A percentile compares a stretch with the other conserved stretches of the same genome.
Evolutionary conservation across 2,888 invertebrate species (phyloP).

Genomic region (Lacanobia wlatinum): DNA sequence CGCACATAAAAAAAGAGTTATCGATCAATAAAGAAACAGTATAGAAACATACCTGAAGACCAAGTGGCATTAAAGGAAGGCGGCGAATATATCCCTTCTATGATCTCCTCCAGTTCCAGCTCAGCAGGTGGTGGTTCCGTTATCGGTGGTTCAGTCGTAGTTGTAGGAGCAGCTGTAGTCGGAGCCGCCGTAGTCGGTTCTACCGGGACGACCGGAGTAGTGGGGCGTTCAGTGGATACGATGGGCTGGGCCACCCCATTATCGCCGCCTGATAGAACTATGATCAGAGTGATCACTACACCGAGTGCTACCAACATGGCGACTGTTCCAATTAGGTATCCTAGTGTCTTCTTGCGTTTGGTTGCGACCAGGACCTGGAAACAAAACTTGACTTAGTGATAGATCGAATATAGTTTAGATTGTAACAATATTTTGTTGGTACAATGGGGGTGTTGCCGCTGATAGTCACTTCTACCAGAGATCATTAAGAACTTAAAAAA

Average conservation of each 20-base stretch:
- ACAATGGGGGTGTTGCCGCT: too few species aligned
- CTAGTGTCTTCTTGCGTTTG: constrained; percentile 89
- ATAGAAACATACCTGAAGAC: constrained; percentile 92
- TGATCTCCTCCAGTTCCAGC: constrained; percentile 93
- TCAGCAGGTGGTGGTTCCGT: constrained; percentile 66
- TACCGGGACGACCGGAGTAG: constrained; percentile 52
- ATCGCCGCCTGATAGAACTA: constrained; percentile 87
- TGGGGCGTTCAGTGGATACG: constrained; percentile 72
- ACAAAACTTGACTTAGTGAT: constrained; percentile 5
- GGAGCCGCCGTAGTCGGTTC: constrained; percentile 57
- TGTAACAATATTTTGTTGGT: background rate
- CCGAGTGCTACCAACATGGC: constrained; percentile 90
- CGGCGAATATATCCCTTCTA: constrained; percentile 92
- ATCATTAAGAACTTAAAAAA: too few species aligned
- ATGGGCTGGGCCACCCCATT: constrained; percentile 76
- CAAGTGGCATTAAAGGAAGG: constrained; percentile 95
- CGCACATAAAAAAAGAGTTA: background rate
- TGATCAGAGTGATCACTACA: constrained; percentile 91
- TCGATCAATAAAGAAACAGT: background rate
- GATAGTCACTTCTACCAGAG: too few species aligned
- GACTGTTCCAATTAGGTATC: constrained; percentile 90
- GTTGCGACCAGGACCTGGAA: constrained; percentile 92
- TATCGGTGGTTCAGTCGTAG: constrained; percentile 58
- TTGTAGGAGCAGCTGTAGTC: constrained; percentile 47
- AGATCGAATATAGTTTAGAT: background rate